Base-by-base conservation (phyloP, 2,113 vertebrate species). In the Sebastes schlegelii region DNA sequence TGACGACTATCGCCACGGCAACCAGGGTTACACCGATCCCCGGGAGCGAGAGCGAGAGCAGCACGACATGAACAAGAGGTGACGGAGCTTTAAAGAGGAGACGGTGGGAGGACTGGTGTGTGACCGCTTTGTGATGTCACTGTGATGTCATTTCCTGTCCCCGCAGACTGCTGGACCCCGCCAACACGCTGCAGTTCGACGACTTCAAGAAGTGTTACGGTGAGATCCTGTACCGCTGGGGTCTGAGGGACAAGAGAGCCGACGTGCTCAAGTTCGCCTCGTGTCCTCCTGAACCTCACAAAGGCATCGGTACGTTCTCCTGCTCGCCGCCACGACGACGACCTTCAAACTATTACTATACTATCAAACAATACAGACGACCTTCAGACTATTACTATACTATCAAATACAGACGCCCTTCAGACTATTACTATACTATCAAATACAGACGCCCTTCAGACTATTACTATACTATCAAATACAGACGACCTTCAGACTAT, bases 171-270 rank as follows among this genome's bases (percentile, higher is more conserved):
- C 92, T 99, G 90, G 98, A 99, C 84, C 97, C 98, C 0, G 95
- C 97, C 61, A 98, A 99, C 82, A 95, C 94, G 17, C 95, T 98
- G 91, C 98, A 99, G 87, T 99, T 97, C 43, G 98, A 99, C 17
- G 98, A 99, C 93, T 99, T 99, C 62, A 99, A 99, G 94, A 99
- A 99, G 80, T 97, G 96, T 89, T 99, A 99, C 1, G 98, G 98
- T 0, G 98, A 99, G 88, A 99, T 99, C 85, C 87, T 99, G 21
- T 96, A 99, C 80, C 98, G 97, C 78, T 99, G 98, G 98, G 98
- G 97, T 5, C 95, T 99, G 77, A 93, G 96, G 58, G 98, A 99
- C 85, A 99, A 99, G 61, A 86, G 97, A 5, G 97, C 98, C 0
- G 98, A 99, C 17, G 98, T 99, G 45, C 96, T 99, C 3, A 99